phyloP scores from a whole-genome alignment of 2,113 vertebrate genomes.

The Platichthys stellatus region DNA sequence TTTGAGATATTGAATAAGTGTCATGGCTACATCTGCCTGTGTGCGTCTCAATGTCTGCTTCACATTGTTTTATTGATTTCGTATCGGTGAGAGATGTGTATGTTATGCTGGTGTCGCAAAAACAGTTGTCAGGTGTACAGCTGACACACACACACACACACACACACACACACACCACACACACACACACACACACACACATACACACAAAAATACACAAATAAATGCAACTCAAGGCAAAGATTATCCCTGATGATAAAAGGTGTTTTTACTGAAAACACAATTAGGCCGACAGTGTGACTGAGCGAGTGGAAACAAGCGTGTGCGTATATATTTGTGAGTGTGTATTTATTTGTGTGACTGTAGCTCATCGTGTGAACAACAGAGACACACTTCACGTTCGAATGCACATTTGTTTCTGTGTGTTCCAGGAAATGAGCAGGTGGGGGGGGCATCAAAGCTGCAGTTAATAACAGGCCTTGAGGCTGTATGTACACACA shows the following conservation, averaged over 20 bases:
- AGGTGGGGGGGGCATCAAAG: constrained; percentile 67
- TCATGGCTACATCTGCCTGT: constrained; percentile 36
- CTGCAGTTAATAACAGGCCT: constrained; percentile 71
- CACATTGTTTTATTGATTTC: constrained; percentile 50
- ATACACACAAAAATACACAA: neutral
- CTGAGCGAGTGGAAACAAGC: constrained; percentile 19
- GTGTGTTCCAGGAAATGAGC: constrained; percentile 46
- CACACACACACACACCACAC: neutral
- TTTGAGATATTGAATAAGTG: constrained; percentile 52
- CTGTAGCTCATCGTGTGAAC: constrained; percentile 27
- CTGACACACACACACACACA: neutral
- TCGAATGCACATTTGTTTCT: neutral
- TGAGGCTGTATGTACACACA: constrained; percentile 49
- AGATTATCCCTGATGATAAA: constrained; percentile 25
- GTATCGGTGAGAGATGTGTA: constrained; percentile 12
- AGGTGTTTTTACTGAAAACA: constrained; percentile 44
- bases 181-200: neutral
- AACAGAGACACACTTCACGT: constrained; percentile 9
- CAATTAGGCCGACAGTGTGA: constrained; percentile 47
- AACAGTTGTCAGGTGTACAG: neutral
- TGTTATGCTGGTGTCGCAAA: constrained; percentile 21
- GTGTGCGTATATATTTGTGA: neutral
- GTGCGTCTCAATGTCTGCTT: constrained; percentile 1
- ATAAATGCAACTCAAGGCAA: neutral
- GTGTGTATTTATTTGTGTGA: constrained; percentile 20